Percentiles rank a stretch among this genome's conserved stretches.
phyloP scores from a whole-genome alignment of 2,797 vertebrate species.

The Cheirogaleus major region DNA sequence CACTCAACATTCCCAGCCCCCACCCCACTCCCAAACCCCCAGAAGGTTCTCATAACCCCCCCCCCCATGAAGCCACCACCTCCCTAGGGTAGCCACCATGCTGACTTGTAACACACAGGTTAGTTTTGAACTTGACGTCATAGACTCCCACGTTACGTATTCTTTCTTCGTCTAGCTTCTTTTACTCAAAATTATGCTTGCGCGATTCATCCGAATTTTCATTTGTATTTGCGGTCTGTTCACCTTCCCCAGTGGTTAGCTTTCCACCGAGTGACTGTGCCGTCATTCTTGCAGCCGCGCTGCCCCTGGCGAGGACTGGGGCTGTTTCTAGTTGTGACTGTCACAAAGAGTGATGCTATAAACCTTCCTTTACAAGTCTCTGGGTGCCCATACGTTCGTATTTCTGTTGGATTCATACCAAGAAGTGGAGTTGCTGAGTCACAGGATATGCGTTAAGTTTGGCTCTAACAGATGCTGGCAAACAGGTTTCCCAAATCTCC shows the following conservation, averaged over 20 bases:
- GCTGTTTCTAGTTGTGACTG: neutral
- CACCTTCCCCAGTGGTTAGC: neutral
- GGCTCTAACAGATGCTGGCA: neutral
- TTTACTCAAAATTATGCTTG: neutral
- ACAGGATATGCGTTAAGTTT: neutral
- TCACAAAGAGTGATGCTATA: neutral
- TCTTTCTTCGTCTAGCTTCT: neutral
- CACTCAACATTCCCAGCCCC: neutral
- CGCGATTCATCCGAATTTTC: neutral
- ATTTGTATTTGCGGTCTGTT: neutral
- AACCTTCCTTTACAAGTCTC: slow-evolving; percentile 22
- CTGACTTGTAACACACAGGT: no score
- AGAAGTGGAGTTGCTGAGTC: neutral
- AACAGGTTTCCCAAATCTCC: slow-evolving; percentile 2
- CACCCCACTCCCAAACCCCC: no score
- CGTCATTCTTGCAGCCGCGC: neutral
- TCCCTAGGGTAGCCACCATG: neutral
- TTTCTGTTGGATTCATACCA: slow-evolving; percentile 29
- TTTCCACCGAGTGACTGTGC: neutral
- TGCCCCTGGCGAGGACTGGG: neutral
- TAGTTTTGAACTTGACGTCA: neutral
- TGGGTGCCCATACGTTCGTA: neutral
- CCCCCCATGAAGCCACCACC: neutral
- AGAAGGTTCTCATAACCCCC: neutral
- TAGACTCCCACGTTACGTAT: neutral